Evolutionary conservation across 2,113 vertebrate species (phyloP).

Genomic region (Dasyurus viverrinus): DNA sequence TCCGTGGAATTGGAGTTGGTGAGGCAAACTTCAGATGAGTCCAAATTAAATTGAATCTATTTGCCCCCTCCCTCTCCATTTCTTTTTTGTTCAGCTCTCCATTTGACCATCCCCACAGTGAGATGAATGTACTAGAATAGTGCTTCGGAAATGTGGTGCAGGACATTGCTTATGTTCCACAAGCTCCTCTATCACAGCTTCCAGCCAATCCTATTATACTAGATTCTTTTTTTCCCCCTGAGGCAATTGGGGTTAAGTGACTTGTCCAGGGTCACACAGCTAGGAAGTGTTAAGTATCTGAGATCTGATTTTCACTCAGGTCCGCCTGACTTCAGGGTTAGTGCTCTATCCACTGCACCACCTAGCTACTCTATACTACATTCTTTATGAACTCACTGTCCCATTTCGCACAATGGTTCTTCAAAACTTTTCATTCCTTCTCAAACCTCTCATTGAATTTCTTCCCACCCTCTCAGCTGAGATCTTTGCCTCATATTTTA

Average conservation of each 20-base stretch:
- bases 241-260: no score
- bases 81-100: not conserved
- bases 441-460: not conserved
- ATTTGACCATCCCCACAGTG: not conserved
- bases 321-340: no score
- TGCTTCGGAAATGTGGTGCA: not conserved
- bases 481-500: not conserved
- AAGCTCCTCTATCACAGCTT: not conserved
- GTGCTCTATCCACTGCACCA: no score
- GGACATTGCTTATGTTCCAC: not conserved
- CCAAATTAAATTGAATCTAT: not conserved
- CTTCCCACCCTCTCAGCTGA: not conserved
- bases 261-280: no score
- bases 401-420: not conserved
- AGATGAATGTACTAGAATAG: not conserved
- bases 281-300: no score
- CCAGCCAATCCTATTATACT: not conserved
- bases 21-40: not conserved
- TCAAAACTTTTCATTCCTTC: not conserved
- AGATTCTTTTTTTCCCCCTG: no score
- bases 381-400: not conserved
- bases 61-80: not conserved
- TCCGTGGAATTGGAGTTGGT: not conserved
- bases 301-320: no score
- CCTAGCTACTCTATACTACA: no score